Percentiles rank a stretch among this genome's conserved stretches.
Evolutionary conservation across 2,888 invertebrate species (phyloP).

Genomic region (Hedychridium roseum): DNA sequence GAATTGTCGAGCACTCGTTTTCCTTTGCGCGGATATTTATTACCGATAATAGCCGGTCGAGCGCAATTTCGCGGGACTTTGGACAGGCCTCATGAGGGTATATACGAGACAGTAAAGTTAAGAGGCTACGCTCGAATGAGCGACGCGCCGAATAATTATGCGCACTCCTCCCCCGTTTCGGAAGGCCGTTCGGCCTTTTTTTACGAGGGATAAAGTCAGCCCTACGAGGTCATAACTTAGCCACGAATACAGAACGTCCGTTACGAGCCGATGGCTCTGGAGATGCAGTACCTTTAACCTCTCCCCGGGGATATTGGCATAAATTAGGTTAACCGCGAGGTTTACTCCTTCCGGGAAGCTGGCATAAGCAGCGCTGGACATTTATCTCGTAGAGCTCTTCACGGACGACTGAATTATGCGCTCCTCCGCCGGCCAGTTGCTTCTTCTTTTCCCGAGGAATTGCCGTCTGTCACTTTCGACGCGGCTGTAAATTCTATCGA

Average conservation of each 20-base stretch:
- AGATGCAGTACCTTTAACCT: conserved; percentile 42
- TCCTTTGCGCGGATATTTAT: too few relatives aligned
- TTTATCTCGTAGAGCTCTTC: conserved; percentile 25
- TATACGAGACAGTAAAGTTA: conserved; percentile 38
- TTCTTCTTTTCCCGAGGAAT: conserved; percentile 18
- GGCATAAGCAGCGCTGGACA: conserved; percentile 18
- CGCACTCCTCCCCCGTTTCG: conserved; percentile 36
- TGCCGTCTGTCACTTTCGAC: conserved; percentile 7
- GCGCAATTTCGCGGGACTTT: conserved; percentile 34
- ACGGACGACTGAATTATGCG: conserved; percentile 12
- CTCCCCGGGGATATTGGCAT: conserved; percentile 34
- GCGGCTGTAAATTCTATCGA: too few relatives aligned
- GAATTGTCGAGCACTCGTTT: too few relatives aligned
- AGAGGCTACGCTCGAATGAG: conserved; percentile 32
- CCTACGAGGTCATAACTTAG: conserved; percentile 42
- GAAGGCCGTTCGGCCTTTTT: conserved; percentile 37
- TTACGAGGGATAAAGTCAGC: conserved; percentile 44
- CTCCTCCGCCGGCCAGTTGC: not conserved
- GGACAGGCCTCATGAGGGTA: conserved; percentile 23
- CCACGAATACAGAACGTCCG: conserved; percentile 41
- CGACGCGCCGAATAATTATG: conserved; percentile 43
- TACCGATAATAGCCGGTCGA: too few relatives aligned
- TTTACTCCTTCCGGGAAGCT: conserved; percentile 40
- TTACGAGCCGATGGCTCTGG: conserved; percentile 37
- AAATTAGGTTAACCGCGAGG: conserved; percentile 39